These are phyloP conservation scores for Campodea augens DNA, from an alignment of 1,140 invertebrate species.

Conservation along the genomic window DNA sequence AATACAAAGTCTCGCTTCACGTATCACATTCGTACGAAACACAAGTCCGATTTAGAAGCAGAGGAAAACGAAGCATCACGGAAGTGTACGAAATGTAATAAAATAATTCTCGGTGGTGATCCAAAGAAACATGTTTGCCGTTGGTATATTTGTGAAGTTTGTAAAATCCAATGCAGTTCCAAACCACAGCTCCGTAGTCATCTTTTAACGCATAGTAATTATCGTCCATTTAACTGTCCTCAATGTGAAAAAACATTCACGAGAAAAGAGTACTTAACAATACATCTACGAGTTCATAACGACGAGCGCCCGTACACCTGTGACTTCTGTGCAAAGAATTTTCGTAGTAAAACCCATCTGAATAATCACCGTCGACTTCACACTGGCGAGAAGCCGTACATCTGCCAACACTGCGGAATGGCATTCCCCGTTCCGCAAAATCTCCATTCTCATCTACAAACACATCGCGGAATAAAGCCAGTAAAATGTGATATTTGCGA, in stretches of 20 bases:
- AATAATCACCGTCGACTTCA: slow-evolving; percentile 18
- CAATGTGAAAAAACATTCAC: not conserved
- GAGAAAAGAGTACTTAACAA: not conserved
- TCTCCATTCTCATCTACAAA: not conserved
- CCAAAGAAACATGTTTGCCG: not conserved
- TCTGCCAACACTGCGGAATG: slow-evolving; percentile 17
- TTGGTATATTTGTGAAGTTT: not conserved
- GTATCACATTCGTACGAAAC: not conserved
- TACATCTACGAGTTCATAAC: slow-evolving; percentile 13
- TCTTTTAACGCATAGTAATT: not conserved
- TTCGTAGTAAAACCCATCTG: slow-evolving; percentile 19
- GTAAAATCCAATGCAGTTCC: not conserved
- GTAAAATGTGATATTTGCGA: not conserved
- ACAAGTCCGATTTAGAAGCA: not conserved
- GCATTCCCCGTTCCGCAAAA: not conserved
- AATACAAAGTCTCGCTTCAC: not conserved
- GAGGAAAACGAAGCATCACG: not conserved
- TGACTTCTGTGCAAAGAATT: slow-evolving; percentile 23
- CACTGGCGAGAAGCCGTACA: slow-evolving; percentile 26
- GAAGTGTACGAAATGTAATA: not conserved
- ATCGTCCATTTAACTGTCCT: not conserved
- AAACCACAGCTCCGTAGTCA: not conserved
- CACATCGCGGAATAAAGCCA: not conserved
- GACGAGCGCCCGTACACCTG: slow-evolving; percentile 22
- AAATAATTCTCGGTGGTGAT: not conserved